Evolutionary conservation across 2,888 invertebrate species (phyloP).

Genomic region (Phalera bucephala): DNA sequence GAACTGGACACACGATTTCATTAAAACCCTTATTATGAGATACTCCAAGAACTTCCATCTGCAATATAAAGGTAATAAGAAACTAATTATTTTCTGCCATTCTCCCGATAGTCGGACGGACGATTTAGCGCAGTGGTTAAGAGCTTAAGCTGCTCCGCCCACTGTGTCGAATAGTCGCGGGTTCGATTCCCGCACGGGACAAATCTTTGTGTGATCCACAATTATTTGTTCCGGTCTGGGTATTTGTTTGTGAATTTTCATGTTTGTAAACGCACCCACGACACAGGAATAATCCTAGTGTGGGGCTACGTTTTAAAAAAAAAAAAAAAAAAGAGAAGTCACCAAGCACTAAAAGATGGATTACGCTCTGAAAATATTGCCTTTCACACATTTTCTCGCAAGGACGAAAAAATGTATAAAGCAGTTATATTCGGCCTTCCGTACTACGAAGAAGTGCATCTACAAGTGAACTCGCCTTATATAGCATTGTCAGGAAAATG

Average conservation of each 20-base stretch:
- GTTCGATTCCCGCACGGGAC: too few relatives aligned
- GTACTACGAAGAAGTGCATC: neutral
- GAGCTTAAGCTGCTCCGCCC: too few relatives aligned
- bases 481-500: conserved; percentile 2
- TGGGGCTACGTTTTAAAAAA: too few relatives aligned
- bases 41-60: conserved; percentile 7
- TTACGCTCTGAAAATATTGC: conserved; percentile 1
- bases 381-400: conserved; percentile 9
- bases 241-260: too few relatives aligned
- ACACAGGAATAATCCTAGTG: too few relatives aligned
- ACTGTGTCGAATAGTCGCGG: too few relatives aligned
- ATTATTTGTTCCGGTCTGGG: too few relatives aligned
- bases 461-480: conserved; percentile 1
- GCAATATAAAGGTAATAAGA: conserved; percentile 9
- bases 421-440: conserved; percentile 10
- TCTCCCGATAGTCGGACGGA: too few relatives aligned
- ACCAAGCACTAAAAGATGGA: conserved; percentile 8
- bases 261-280: too few relatives aligned
- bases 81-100: conserved; percentile 6
- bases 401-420: conserved; percentile 8
- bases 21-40: conserved; percentile 1
- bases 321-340: too few relatives aligned
- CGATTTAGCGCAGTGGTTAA: too few relatives aligned
- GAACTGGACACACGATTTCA: conserved; percentile 8
- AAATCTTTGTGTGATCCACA: too few relatives aligned